Conservation (phyloP, 2,888 invertebrate genomes). For the Andrena haemorrhoa region DNA sequence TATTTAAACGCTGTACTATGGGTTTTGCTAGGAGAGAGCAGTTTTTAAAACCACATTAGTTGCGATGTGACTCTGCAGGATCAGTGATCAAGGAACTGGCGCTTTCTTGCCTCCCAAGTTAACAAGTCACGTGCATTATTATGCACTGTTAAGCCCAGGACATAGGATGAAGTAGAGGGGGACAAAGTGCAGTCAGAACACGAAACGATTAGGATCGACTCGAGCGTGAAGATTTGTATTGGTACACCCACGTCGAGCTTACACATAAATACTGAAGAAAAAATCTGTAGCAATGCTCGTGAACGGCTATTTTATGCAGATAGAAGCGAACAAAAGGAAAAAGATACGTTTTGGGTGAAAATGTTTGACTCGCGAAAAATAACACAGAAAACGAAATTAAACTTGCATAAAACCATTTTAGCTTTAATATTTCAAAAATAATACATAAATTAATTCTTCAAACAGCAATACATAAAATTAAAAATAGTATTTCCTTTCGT, state of each 20-base stretch:
- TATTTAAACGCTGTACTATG: too few relatives aligned
- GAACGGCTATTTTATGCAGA: neutral
- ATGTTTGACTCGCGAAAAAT: neutral
- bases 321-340: neutral
- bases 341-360: neutral
- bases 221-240: conserved; percentile 24
- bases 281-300: conserved; percentile 37
- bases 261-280: conserved; percentile 43
- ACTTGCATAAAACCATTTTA: too few relatives aligned
- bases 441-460: too few relatives aligned
- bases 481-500: too few relatives aligned
- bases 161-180: conserved; percentile 13
- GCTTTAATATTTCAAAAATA: too few relatives aligned
- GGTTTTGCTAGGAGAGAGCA: too few relatives aligned
- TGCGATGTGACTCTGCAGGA: neutral
- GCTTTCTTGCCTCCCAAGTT: conserved; percentile 24
- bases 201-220: conserved; percentile 49
- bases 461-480: too few relatives aligned
- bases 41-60: too few relatives aligned
- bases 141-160: conserved; percentile 41
- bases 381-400: too few relatives aligned
- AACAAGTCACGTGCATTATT: conserved; percentile 53
- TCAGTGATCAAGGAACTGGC: neutral
- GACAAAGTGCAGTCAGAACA: conserved; percentile 39
- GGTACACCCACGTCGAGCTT: conserved; percentile 53